Evolutionary conservation across 2,797 vertebrate species (phyloP).

Genomic region (Sebastes diaconus): DNA sequence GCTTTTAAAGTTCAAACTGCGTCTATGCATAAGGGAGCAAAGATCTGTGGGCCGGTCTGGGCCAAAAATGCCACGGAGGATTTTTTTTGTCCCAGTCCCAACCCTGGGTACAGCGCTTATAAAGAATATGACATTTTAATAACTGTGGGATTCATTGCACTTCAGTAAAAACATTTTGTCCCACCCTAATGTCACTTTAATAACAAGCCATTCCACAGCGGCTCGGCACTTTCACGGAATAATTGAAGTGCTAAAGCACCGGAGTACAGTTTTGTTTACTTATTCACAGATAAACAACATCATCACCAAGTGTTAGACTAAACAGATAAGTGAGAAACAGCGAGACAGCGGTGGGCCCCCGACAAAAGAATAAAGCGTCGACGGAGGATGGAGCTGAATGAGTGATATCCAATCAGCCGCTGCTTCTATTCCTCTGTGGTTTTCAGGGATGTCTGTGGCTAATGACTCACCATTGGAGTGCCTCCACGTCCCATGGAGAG

Average conservation of each 20-base stretch:
- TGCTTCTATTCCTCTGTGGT: constrained; percentile 53
- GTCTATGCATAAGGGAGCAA: too few relatives aligned
- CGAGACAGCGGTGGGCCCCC: neutral
- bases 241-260: constrained; percentile 6
- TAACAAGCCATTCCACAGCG: constrained; percentile 27
- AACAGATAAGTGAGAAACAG: constrained; percentile 32
- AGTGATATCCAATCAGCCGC: constrained; percentile 62
- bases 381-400: constrained; percentile 11
- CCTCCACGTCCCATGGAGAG: constrained; percentile 64
- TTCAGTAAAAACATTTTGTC: constrained; percentile 18
- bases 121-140: constrained; percentile 20
- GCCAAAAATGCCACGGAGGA: too few relatives aligned
- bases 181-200: constrained; percentile 33
- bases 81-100: too few relatives aligned
- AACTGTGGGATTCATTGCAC: constrained; percentile 32
- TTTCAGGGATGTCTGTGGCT: constrained; percentile 70
- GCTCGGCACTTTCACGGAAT: neutral
- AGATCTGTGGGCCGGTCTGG: too few relatives aligned
- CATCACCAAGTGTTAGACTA: constrained; percentile 26
- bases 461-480: constrained; percentile 73
- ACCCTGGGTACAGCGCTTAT: neutral
- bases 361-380: neutral
- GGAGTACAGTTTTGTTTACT: constrained; percentile 50
- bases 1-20: too few relatives aligned
- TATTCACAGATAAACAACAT: constrained; percentile 44